Conservation (phyloP, 2,888 invertebrate genomes). For the Caradrina clavipalpis region DNA sequence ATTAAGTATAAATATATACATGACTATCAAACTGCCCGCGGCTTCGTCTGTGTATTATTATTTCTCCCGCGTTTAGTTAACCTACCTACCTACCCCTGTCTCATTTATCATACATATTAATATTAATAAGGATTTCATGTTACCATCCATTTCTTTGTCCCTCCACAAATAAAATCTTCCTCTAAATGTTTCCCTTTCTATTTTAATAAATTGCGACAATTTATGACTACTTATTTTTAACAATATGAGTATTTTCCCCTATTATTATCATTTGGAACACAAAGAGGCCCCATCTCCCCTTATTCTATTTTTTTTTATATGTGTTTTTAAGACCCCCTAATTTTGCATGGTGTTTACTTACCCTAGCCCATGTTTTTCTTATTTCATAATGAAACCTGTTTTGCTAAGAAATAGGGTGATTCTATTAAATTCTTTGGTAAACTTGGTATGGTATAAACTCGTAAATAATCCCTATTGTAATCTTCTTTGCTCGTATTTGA, state of each 20-base stretch:
- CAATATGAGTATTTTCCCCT: slow-evolving; percentile 31
- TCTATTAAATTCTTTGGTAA: slow-evolving; percentile 19
- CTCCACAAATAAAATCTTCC: slow-evolving; percentile 28
- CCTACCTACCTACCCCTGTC: too few species aligned
- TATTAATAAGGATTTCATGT: slow-evolving; percentile 23
- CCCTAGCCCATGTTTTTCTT: slow-evolving; percentile 1
- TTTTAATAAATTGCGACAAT: slow-evolving; percentile 42
- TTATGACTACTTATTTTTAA: slow-evolving; percentile 47
- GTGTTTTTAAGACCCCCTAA: slow-evolving; percentile 25
- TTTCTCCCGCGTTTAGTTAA: too few species aligned
- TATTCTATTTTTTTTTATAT: slow-evolving; percentile 19
- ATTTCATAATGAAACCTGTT: slow-evolving; percentile 22
- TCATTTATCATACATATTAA: slow-evolving; percentile 21
- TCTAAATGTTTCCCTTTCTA: slow-evolving; percentile 32
- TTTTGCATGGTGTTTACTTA: slow-evolving; percentile 29
- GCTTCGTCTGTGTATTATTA: too few species aligned
- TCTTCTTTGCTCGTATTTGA: background rate
- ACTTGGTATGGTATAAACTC: background rate
- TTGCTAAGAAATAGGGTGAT: slow-evolving; percentile 13
- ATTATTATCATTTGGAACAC: slow-evolving; percentile 32
- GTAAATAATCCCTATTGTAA: slow-evolving; percentile 1
- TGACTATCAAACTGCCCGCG: too few species aligned
- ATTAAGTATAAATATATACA: too few species aligned
- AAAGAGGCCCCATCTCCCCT: slow-evolving; percentile 19
- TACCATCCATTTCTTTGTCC: slow-evolving; percentile 16